Base-by-base conservation (phyloP, 1,140 invertebrate species). In the Heliconius hewitsoni region DNA sequence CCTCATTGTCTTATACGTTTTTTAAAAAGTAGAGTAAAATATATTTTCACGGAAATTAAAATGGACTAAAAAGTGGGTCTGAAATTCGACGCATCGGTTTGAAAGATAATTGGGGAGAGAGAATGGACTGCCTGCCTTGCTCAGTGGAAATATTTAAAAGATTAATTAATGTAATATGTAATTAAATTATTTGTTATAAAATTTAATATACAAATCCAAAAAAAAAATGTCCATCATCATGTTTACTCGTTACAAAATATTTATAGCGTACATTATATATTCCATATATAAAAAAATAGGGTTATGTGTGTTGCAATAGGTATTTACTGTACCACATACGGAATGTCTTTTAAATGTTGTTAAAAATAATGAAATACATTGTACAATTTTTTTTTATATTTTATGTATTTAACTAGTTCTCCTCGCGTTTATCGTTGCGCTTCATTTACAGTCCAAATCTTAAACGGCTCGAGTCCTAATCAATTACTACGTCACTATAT, bases 121-220 rank as follows among this genome's bases (percentile, higher is more conserved):
- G 73, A 74, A 74, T 42, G 77, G 77, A 79, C 77, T 79, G 77
- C 42, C 60, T 74, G 72, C 60, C 71, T 74, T 79, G 77, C 77
- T 79, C 77, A 79, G 77, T 74, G 72, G 55, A 74, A 77, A 77
- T 72, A 66, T 27, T 66, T 13, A 23, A 27, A 66, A 66, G 19
- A 23, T 57, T 57, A 9, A 57, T 57, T 23, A 57, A 0, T 57
- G 0, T 23, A 37, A 37, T 37, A 57, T 57, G 55, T 23, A 57
- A 23, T 23, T 23, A 13, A 9, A 66, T 66, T 66, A 66, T 66
- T 66, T 66, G 9, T 66, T 66, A 57, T 57, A 57, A 57, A 57
- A 57, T 3, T 23, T 57, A 11, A 57, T 57, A 3, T 57, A 66
- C 27, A 66, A 66, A 66, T 2, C 60, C 60, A 23, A 42, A 72